Percentiles rank a stretch among this genome's conserved stretches.
Evolutionary conservation across 2,888 invertebrate species (phyloP).

Genomic region (Metopia argyrocephala): DNA sequence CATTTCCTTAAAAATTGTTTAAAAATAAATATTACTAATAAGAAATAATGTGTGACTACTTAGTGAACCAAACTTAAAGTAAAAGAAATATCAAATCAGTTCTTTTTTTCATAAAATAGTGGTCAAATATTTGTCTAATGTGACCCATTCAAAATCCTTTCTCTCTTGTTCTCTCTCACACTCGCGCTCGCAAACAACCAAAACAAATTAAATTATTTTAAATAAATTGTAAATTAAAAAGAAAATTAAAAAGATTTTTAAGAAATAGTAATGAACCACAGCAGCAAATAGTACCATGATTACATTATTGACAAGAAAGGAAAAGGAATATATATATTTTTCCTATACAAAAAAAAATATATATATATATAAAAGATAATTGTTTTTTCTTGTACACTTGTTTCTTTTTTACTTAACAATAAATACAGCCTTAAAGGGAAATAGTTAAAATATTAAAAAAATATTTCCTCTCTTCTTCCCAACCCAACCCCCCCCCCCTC

Average conservation of each 20-base stretch:
- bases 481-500: neutral
- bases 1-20: too few species aligned
- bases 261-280: constrained; percentile 58
- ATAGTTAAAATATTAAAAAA: constrained; percentile 56
- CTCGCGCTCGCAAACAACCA: neutral
- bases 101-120: too few species aligned
- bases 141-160: constrained; percentile 33
- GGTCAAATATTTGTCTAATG: too few species aligned
- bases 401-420: constrained; percentile 34
- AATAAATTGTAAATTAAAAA: constrained; percentile 15
- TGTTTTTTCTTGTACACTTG: neutral
- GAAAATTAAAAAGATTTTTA: constrained; percentile 24
- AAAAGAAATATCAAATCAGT: too few species aligned
- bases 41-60: too few species aligned
- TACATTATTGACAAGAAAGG: constrained; percentile 38
- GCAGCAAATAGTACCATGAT: constrained; percentile 65
- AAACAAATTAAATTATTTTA: constrained; percentile 40
- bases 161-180: neutral
- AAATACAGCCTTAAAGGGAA: constrained; percentile 60
- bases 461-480: neutral
- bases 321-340: constrained; percentile 51
- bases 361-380: constrained; percentile 36
- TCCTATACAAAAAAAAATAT: constrained; percentile 44
- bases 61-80: too few species aligned
- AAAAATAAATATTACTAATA: too few species aligned